Evolutionary conservation across 64 coral and sea anemone genomes (phyloP).

Genomic region (Stichodactyla helianthus): DNA sequence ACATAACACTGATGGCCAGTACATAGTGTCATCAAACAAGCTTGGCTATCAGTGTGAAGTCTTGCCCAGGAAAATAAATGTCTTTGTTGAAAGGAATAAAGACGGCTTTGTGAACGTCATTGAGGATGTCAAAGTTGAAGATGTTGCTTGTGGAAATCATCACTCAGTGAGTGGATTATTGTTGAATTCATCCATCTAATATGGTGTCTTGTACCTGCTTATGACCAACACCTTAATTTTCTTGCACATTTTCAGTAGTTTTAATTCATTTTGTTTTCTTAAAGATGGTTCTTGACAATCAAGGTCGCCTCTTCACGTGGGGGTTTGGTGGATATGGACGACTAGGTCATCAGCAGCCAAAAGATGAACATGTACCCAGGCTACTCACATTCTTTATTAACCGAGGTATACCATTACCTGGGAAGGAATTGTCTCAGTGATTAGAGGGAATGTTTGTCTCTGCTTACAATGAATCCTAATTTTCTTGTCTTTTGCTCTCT

Average conservation of each 20-base stretch:
- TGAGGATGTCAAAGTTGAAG: conserved; percentile 63
- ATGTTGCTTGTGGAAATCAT: conserved; percentile 70
- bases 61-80: conserved; percentile 58
- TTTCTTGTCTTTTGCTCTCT: no score
- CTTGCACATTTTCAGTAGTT: not conserved
- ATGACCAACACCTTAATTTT: not conserved
- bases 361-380: conserved; percentile 86
- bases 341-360: conserved; percentile 80
- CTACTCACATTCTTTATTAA: conserved; percentile 63
- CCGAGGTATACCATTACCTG: conserved; percentile 29
- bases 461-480: no score
- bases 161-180: conserved; percentile 48
- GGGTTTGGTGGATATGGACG: conserved; percentile 92
- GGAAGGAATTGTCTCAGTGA: not conserved
- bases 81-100: conserved; percentile 79
- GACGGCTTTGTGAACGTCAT: conserved; percentile 79
- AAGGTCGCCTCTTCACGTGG: conserved; percentile 74
- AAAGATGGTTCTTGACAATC: conserved; percentile 61
- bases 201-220: no score
- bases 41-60: conserved; percentile 74
- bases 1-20: conserved; percentile 87
- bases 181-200: no score
- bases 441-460: not conserved
- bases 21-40: conserved; percentile 81
- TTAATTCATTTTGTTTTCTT: not conserved